phyloP scores from a whole-genome alignment of 2,113 vertebrate species.

The Pygoscelis adeliae region DNA sequence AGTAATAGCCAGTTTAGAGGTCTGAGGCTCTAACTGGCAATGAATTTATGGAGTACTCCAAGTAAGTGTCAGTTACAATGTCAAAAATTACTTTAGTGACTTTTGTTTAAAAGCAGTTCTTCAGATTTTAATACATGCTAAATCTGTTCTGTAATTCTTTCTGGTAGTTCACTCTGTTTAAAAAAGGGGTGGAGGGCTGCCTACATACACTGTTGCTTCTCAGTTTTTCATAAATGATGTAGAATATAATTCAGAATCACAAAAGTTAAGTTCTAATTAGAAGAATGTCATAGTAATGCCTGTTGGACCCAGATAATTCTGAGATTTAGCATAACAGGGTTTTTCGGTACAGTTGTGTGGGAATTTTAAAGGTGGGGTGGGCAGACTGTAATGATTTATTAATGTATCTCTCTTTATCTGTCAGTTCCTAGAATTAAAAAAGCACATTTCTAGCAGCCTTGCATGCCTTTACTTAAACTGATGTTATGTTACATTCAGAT shows the following conservation, averaged over 20 bases:
- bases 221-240: neutral
- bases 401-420: neutral
- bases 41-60: neutral
- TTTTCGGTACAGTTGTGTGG: neutral
- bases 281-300: neutral
- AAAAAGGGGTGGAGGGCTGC: neutral
- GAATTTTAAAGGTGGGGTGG: neutral
- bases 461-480: neutral
- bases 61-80: neutral
- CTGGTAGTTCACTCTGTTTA: neutral
- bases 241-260: neutral
- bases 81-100: neutral
- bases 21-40: neutral
- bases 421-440: neutral
- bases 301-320: neutral
- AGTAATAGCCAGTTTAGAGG: accelerated
- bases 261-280: neutral
- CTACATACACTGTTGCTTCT: neutral
- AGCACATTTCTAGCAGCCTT: neutral
- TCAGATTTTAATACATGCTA: neutral
- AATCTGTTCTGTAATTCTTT: neutral
- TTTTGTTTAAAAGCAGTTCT: neutral
- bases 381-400: neutral
- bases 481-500: neutral
- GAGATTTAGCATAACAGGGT: neutral